Evolutionary conservation across 2,888 invertebrate species (phyloP), one percentile per base, ranked within the genome.

Genomic region (Melanostoma mellinum): DNA sequence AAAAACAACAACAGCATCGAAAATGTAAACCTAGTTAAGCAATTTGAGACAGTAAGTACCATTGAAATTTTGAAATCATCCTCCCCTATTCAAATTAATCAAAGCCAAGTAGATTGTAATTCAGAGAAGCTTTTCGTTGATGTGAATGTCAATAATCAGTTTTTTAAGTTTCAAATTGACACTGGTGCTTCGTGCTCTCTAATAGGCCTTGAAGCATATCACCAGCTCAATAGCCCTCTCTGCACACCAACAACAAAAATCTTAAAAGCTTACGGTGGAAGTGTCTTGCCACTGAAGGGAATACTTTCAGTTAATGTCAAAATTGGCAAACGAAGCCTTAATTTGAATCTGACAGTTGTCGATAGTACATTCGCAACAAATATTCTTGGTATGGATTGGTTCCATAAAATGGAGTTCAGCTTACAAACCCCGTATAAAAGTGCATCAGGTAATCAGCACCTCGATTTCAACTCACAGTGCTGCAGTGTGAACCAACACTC

Each of bases 241-340:
- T 33, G 32, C n/a, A 35, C 3, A 32, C 35, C 33, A 32, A 35
- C 35, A 32, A 8, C 30, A 32, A 53, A 53, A 53, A 53, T 35
- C n/a, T n/a, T 32, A 53, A 35, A 6, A 53, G 53, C 53, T 6
- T 53, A 53, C 9, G 53, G 33, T 53, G 53, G 53, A 9, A 53
- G 53, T 53, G 33, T 33, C 8, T 20, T 20, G 20, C 20, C 20
- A 20, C 20, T 20, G 20, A 20, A 20, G 20, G 20, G 20, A 20
- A 20, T 1, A 20, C 20, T 20, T 20, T 20, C 20, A 20, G 20
- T 20, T 20, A 20, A 20, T 20, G 20, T 20, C 53, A 32, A 53
- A 33, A 32, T 33, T 20, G 4, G 53, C 33, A 33, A 33, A 32
- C 8, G 53, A 33, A 53, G 53, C 32, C 8, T 35, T 32, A n/a